Evolutionary conservation across 1,140 invertebrate genomes (phyloP).

Genomic region (Cardiocondyla obscurior): DNA sequence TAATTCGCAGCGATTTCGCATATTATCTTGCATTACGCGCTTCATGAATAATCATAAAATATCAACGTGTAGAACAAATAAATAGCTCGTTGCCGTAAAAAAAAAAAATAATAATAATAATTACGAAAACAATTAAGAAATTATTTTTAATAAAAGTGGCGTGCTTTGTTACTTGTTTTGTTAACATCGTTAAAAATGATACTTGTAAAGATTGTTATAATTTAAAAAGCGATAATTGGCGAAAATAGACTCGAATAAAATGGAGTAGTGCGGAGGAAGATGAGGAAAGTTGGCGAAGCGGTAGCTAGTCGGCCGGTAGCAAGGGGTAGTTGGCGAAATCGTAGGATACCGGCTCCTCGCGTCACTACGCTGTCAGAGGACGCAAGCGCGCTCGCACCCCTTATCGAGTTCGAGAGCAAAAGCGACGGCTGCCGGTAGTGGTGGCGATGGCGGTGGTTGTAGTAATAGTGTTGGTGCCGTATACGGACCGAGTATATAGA

Average conservation of each 20-base stretch:
- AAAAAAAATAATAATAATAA: no score
- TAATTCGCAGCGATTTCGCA: background rate
- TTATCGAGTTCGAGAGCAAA: constrained; percentile 82
- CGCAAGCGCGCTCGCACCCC: constrained; percentile 75
- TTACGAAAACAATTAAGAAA: no score
- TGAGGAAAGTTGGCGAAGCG: constrained; percentile 35
- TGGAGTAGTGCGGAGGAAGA: constrained; percentile 65
- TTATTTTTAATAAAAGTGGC: background rate
- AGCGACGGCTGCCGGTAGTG: constrained; percentile 68
- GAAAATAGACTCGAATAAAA: constrained; percentile 4
- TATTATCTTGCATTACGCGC: background rate
- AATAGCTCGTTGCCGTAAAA: no score
- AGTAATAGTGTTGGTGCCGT: constrained; percentile 10
- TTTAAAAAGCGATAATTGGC: background rate
- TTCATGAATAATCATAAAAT: background rate
- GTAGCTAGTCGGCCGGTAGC: constrained; percentile 54
- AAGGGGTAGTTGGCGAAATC: constrained; percentile 74
- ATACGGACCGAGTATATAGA: constrained; percentile 34
- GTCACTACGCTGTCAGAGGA: constrained; percentile 68
- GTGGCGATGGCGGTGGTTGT: constrained; percentile 35
- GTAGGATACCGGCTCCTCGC: constrained; percentile 67
- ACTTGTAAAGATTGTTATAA: background rate
- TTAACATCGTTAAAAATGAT: background rate
- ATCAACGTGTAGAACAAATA: no score
- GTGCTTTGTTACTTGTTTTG: background rate